phyloP scores from a whole-genome alignment of 1,140 invertebrate species.

The Saccostrea cuccullata region DNA sequence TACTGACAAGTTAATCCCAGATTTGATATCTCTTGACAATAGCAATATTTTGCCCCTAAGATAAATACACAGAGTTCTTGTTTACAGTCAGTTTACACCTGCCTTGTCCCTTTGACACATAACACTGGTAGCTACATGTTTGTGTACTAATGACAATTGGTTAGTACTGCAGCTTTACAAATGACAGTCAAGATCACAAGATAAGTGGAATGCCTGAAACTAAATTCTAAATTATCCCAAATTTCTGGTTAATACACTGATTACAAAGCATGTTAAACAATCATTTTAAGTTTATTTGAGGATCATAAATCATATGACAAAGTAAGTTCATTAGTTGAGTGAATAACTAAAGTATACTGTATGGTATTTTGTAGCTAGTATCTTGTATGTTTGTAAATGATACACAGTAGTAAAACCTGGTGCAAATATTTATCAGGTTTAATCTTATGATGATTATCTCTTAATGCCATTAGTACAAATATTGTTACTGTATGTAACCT shows the following conservation, averaged over 20 bases:
- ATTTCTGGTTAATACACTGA: not conserved
- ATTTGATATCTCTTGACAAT: not conserved
- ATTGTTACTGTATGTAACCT: constrained; percentile 25
- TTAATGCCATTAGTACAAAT: constrained; percentile 24
- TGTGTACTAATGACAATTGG: constrained; percentile 14
- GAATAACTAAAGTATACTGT: not conserved
- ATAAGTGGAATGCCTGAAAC: constrained; percentile 4
- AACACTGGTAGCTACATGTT: constrained; percentile 33
- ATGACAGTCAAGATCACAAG: constrained; percentile 6
- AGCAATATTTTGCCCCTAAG: not conserved
- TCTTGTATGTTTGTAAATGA: not conserved
- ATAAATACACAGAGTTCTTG: not conserved
- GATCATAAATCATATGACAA: not conserved
- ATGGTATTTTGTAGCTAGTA: not conserved
- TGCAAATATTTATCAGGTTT: constrained; percentile 2
- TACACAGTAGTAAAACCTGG: not conserved
- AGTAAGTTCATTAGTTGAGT: not conserved
- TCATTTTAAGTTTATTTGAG: not conserved
- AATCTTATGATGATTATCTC: constrained; percentile 16
- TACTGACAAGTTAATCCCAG: not conserved
- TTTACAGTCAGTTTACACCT: constrained; percentile 9
- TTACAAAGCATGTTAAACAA: not conserved
- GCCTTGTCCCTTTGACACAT: constrained; percentile 16
- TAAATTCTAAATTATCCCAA: not conserved
- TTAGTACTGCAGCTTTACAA: not conserved